Evolutionary conservation across 2,797 vertebrate genomes (phyloP).

Genomic region (Neopelma chrysocephalum): DNA sequence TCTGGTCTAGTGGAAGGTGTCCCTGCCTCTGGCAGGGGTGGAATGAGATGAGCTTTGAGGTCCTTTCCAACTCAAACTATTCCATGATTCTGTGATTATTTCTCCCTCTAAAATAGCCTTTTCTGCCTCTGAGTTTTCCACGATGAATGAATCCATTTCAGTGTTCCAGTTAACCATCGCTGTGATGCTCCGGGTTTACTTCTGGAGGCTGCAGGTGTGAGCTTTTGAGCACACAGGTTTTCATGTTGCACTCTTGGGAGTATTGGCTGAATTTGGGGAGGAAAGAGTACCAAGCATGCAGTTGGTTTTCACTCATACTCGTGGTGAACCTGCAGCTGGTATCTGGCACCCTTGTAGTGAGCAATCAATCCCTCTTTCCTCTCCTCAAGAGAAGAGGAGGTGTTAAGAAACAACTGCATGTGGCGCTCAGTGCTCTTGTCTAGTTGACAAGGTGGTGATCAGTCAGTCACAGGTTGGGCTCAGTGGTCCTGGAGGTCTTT

Average conservation of each 20-base stretch:
- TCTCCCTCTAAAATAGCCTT: not conserved
- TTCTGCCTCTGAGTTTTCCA: no score
- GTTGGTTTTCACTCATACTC: not conserved
- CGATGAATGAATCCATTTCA: rapidly evolving
- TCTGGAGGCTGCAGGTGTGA: not conserved
- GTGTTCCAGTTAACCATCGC: rapidly evolving
- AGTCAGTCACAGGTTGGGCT: not conserved
- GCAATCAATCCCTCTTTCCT: not conserved
- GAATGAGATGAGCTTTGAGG: not conserved
- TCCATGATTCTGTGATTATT: not conserved
- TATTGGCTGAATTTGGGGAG: not conserved
- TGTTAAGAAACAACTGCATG: rapidly evolving
- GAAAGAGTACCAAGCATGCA: rapidly evolving
- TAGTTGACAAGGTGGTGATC: not conserved
- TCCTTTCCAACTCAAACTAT: not conserved
- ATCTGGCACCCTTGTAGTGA: not conserved
- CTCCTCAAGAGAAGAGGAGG: not conserved
- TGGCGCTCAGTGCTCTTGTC: not conserved
- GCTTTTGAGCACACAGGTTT: rapidly evolving
- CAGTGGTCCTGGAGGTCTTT: rapidly evolving
- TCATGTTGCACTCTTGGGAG: rapidly evolving
- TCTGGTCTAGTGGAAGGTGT: not conserved
- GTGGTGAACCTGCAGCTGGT: not conserved
- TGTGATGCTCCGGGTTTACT: rapidly evolving
- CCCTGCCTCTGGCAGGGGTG: not conserved